Percentiles rank a stretch among this genome's conserved stretches.
Conservation (phyloP, 2,113 vertebrate genomes). For the Eptesicus fuscus region DNA sequence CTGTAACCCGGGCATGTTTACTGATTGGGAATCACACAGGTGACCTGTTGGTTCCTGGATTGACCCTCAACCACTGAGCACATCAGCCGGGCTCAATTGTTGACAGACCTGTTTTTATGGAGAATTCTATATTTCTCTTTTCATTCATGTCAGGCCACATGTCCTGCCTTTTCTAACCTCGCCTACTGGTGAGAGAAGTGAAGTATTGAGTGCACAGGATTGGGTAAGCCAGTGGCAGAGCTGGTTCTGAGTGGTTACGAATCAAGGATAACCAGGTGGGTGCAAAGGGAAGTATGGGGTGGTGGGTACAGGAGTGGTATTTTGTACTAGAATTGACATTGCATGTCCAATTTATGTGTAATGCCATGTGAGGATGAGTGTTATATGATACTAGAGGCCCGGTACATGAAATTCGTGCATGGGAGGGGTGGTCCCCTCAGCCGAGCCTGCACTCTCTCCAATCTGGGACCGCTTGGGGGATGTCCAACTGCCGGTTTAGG, state of each 20-base stretch:
- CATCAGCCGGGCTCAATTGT: background rate
- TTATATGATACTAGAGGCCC: background rate
- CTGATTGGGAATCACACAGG: no score
- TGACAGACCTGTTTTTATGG: background rate
- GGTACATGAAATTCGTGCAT: no score
- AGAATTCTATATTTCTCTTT: background rate
- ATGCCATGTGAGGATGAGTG: slow-evolving; percentile 19
- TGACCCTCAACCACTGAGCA: no score
- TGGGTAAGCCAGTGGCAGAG: background rate
- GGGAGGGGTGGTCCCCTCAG: no score
- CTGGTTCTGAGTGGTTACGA: background rate
- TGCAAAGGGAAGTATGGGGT: background rate
- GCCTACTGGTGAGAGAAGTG: background rate
- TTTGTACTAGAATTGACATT: slow-evolving; percentile 16
- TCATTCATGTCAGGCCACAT: background rate
- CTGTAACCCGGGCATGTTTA: no score
- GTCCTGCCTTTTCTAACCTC: background rate
- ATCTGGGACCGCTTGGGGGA: no score
- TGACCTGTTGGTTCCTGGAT: no score
- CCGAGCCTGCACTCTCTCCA: no score
- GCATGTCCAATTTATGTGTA: background rate
- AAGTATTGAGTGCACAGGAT: background rate
- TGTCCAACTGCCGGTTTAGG: no score
- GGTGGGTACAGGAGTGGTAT: background rate
- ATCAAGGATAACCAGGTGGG: background rate